Conservation (phyloP, 2,113 vertebrate species). For the Triplophysa siluroides region DNA sequence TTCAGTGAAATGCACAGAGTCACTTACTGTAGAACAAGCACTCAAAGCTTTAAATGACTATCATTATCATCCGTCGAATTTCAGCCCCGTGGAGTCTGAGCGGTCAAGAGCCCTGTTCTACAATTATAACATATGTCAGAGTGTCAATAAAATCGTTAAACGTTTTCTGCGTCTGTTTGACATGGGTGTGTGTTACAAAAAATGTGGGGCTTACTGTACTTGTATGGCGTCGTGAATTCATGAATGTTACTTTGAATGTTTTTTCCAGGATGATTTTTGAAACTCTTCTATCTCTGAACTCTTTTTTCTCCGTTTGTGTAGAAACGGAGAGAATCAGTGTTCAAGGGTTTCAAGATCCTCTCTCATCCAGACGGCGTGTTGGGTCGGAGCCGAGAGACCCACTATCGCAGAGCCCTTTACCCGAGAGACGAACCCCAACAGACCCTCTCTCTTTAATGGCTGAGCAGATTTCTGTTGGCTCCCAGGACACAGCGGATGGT, state of each 20-base stretch:
- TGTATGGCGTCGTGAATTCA: too few relatives aligned
- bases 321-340: slow-evolving; percentile 77
- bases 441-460: slow-evolving; percentile 19
- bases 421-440: slow-evolving; percentile 7
- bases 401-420: slow-evolving; percentile 42
- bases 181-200: neutral
- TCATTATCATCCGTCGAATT: slow-evolving; percentile 7
- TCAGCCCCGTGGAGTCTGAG: neutral
- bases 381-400: slow-evolving; percentile 38
- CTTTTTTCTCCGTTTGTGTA: slow-evolving; percentile 50
- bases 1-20: slow-evolving; percentile 35
- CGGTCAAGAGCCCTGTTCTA: neutral
- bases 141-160: slow-evolving; percentile 21
- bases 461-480: slow-evolving; percentile 63
- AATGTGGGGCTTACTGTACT: neutral
- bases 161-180: neutral
- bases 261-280: too few relatives aligned
- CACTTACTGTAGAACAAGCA: slow-evolving; percentile 26
- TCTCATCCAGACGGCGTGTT: slow-evolving; percentile 49
- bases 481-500: slow-evolving; percentile 53
- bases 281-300: too few relatives aligned
- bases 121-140: slow-evolving; percentile 11
- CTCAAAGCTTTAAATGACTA: slow-evolving; percentile 14
- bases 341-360: slow-evolving; percentile 74
- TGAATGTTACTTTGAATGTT: too few relatives aligned